Base-by-base conservation (phyloP, 1,140 invertebrate genomes). In the Micrasema longulum region DNA sequence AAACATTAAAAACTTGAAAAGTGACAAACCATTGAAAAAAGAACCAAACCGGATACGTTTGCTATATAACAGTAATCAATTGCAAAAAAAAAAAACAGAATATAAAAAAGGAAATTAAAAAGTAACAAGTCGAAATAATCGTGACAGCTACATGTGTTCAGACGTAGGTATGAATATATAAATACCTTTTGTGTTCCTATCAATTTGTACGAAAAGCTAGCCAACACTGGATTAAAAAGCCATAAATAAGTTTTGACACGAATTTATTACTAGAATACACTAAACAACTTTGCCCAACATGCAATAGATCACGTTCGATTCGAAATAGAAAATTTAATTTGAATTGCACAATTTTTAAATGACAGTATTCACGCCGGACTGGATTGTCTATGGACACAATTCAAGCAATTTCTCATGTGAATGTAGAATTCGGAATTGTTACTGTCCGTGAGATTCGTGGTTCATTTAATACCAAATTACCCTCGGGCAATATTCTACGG, bases 271-370 rank as follows among this genome's bases (percentile, higher is more conserved):
- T 10, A 14, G 41, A 43, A 60, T 60, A 60, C 38, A 60, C 41
- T 35, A 41, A 10, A 60, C 9, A 16, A 60, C 16, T 38, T 31
- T 31, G 14, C 12, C 36, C 14, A 60, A 31, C 36, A 11, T 18
- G 35, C 36, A 16, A 60, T 60, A 60, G 31, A 60, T 60, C 55
- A 60, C 55, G 50, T 35, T 53, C 50, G 50, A 53, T 35, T 53
- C 50, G 20, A 60, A 38, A 16, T 60, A 38, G 36, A 60, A 60
- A 60, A 41, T 18, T 22, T 18, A 18, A 60, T 60, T 60, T 22
- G 55, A 38, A 38, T 60, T 60, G 36, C 55, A 41, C 36, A 60
- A 60, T 60, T 60, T 16, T 38, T 43, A 60, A 60, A 60, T 60
- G 55, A 60, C 55, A 60, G 55, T 60, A 35, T 43, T 60, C 36